phyloP scores from a whole-genome alignment of 2,888 invertebrate genomes.

The Apodemia mormo region DNA sequence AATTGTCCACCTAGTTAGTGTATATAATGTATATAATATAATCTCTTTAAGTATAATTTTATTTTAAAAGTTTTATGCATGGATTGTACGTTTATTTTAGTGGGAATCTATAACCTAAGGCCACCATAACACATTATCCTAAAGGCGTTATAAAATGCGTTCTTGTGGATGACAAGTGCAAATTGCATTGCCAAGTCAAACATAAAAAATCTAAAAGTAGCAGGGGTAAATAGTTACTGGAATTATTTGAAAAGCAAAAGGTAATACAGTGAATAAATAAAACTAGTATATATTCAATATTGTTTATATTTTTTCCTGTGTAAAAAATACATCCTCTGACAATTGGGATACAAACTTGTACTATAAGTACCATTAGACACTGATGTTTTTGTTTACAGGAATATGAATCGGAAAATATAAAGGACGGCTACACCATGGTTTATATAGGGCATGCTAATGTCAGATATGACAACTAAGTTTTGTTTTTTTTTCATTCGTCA shows the following conservation, averaged over 20 bases:
- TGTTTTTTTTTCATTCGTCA: neutral
- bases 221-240: too few species aligned
- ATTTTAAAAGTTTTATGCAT: too few species aligned
- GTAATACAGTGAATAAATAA: neutral
- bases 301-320: conserved; percentile 1
- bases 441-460: neutral
- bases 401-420: neutral
- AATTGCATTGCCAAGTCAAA: too few species aligned
- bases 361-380: conserved; percentile 2
- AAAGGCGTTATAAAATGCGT: too few species aligned
- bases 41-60: too few species aligned
- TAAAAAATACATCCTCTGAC: conserved; percentile 11
- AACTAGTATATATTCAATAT: conserved; percentile 39
- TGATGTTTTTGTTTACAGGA: neutral
- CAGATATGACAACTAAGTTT: neutral
- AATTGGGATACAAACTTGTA: conserved; percentile 8
- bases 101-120: too few species aligned
- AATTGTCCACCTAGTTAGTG: too few species aligned
- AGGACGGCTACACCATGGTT: neutral
- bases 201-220: too few species aligned
- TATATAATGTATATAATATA: too few species aligned
- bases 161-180: too few species aligned
- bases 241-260: neutral
- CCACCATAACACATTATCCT: too few species aligned
- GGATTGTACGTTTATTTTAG: too few species aligned